Evolutionary conservation across 64 coral and sea anemone genomes (phyloP).

Genomic region (Stichodactyla helianthus): DNA sequence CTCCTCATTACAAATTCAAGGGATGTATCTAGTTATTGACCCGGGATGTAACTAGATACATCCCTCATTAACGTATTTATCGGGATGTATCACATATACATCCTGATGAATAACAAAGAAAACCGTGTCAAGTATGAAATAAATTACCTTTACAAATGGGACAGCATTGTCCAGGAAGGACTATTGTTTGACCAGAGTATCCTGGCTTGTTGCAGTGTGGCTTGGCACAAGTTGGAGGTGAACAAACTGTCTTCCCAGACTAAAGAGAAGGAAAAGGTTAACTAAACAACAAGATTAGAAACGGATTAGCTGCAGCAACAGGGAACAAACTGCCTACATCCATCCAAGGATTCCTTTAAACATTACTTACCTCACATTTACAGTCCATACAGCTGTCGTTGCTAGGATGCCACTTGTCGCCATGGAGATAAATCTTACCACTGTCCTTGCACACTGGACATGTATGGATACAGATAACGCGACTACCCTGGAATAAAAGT

Average conservation of each 20-base stretch:
- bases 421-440: slow-evolving; percentile 43
- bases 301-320: neutral
- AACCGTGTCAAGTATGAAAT: too few relatives aligned
- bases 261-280: neutral
- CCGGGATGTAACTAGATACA: too few relatives aligned
- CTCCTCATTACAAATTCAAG: too few relatives aligned
- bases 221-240: slow-evolving; percentile 23
- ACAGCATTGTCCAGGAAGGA: slow-evolving; percentile 50
- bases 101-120: too few relatives aligned
- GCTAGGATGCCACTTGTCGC: slow-evolving; percentile 48
- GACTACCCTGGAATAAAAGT: slow-evolving; percentile 29
- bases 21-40: too few relatives aligned
- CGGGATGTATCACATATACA: too few relatives aligned
- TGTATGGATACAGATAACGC: slow-evolving; percentile 33
- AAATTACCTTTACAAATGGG: slow-evolving; percentile 53
- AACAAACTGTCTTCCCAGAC: slow-evolving; percentile 29
- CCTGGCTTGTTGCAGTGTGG: slow-evolving; percentile 33
- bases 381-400: slow-evolving; percentile 51
- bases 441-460: slow-evolving; percentile 53
- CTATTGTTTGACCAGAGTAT: slow-evolving; percentile 8
- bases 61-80: too few relatives aligned
- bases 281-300: neutral
- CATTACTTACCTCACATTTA: slow-evolving; percentile 44
- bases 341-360: too few relatives aligned
- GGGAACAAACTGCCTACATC: too few relatives aligned